Evolutionary conservation across 2,888 invertebrate species (phyloP).

Genomic region (Blera fallax): DNA sequence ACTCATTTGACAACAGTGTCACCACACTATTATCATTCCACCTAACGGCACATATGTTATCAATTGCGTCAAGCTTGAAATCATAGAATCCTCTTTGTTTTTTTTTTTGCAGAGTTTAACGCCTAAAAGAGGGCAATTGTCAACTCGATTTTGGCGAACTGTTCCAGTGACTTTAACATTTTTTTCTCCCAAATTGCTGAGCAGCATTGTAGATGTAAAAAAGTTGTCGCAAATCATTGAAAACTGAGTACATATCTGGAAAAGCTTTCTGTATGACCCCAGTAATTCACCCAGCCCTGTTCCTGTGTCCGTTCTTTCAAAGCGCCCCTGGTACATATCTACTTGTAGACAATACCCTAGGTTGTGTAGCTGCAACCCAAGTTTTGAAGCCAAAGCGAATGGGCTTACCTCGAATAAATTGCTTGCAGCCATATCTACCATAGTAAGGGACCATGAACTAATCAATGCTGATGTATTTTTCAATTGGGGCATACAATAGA

Average conservation of each 20-base stretch:
- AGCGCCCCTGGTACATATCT: background rate
- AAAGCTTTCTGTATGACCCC: background rate
- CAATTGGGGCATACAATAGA: background rate
- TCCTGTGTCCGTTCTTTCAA: background rate
- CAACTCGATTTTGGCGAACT: background rate
- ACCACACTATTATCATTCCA: conserved; percentile 13
- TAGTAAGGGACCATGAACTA: conserved; percentile 4
- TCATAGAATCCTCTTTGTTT: background rate
- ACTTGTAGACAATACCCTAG: background rate
- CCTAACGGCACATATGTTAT: conserved; percentile 2
- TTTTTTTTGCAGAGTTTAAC: background rate
- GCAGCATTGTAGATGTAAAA: background rate
- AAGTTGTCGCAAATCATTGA: conserved; percentile 2
- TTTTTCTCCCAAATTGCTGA: background rate
- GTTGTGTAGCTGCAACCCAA: background rate
- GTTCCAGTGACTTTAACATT: background rate
- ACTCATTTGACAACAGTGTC: conserved; percentile 5
- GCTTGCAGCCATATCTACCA: conserved; percentile 18
- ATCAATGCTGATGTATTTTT: background rate
- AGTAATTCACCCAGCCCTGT: background rate
- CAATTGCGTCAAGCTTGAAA: background rate
- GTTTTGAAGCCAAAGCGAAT: no score
- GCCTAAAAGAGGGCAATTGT: background rate
- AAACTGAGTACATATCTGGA: background rate
- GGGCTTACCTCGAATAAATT: no score